Evolutionary conservation across 2,797 vertebrate species (phyloP), one percentile per base, ranked within the genome.

Genomic region (Hydrolagus colliei): DNA sequence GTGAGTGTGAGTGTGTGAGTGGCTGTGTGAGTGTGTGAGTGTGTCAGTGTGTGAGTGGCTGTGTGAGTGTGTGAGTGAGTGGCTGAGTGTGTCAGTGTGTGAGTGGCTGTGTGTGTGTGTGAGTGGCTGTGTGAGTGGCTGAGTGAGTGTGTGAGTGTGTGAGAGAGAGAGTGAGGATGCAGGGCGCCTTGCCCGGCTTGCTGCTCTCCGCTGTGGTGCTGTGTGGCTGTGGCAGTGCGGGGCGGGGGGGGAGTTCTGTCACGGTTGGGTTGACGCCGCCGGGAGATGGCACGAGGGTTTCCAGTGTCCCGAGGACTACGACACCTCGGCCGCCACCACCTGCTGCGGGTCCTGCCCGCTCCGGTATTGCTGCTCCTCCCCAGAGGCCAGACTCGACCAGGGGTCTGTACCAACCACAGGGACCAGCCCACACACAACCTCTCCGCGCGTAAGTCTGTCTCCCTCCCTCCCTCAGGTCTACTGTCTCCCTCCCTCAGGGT

Each of bases 291-390:
- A 97, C 63, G 96, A 96, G 0, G 97, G 97, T 9, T 98, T 99
- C 91, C 96, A 97, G 91, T 99, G 97, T 91, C 97, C 97, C 11
- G 97, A 99, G 94, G 96, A 95, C 91, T 96, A 98, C 90, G 97
- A 99, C 90, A 95, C 96, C 12, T 88, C 88, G 90, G 96, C 97
- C 89, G 97, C 97, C 89, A 96, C 96, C 35, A 96, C 98, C 91
- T 99, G 97, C 93, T 99, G 97, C 91, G 97, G 97, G 82, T 97
- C 95, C 2, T 99, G 97, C 92, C 90, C 95, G 8, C 93, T 98
- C 89, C 95, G 97, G 71, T 98, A 98, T 88, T 99, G 97, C 91
- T 99, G 97, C 91, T 97, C 97, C 0, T 95, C 97, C 4, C 91
- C 90, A 77, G 96, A 96, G 88, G 97, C 96, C 1, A 93, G 97